These are phyloP conservation scores for Leptosomus discolor DNA, from an alignment of 2,113 vertebrate genomes.

Conservation along the genomic window DNA sequence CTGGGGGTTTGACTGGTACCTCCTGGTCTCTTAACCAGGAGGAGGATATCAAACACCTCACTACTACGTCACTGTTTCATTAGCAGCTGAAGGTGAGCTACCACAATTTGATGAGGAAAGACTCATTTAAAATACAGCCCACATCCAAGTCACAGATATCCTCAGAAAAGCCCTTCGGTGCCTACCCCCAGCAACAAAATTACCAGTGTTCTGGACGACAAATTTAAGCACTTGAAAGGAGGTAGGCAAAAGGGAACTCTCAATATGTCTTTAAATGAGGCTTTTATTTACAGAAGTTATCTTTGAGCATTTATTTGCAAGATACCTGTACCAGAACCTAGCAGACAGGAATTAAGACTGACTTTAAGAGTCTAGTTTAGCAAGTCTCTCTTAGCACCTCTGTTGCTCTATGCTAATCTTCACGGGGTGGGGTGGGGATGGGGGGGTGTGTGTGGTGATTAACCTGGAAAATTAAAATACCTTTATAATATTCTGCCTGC, in stretches of 20 bases:
- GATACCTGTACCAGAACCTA: neutral
- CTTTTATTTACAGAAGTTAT: neutral
- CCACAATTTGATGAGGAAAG: fast-evolving
- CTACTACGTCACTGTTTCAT: neutral
- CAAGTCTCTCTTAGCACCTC: neutral
- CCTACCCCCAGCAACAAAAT: neutral
- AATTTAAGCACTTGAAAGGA: neutral
- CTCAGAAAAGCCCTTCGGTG: neutral
- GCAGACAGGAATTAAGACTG: neutral
- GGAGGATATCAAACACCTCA: neutral
- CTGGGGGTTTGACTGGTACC: neutral
- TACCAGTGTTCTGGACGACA: neutral
- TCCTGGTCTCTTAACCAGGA: neutral
- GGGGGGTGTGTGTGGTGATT: no score
- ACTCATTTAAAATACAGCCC: neutral
- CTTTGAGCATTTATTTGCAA: neutral
- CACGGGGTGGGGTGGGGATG: neutral
- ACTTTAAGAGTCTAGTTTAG: neutral
- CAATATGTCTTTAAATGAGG: neutral
- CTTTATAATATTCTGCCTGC: neutral
- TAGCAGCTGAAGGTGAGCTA: neutral
- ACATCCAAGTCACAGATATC: neutral
- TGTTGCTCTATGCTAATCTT: neutral
- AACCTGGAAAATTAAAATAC: neutral
- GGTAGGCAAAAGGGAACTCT: neutral